These are phyloP conservation scores for Pherbina coryleti DNA, from an alignment of 2,888 invertebrate genomes.

Conservation along the genomic window DNA sequence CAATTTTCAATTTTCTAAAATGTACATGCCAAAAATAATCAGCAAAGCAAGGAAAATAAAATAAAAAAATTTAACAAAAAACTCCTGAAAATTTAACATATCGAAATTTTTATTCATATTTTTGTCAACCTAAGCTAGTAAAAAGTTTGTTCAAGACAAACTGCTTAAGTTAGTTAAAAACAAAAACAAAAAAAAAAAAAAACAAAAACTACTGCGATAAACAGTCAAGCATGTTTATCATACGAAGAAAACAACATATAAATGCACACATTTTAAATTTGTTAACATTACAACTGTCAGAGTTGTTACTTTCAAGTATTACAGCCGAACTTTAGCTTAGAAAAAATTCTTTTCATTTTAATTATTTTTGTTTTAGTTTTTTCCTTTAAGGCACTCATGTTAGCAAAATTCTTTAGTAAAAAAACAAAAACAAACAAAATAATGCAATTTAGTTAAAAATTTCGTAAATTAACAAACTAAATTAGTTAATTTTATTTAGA, in stretches of 20 bases:
- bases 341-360: neutral
- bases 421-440: constrained; percentile 36
- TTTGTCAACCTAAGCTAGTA: constrained; percentile 23
- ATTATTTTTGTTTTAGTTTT: neutral
- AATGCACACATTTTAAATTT: neutral
- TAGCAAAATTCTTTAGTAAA: constrained; percentile 45
- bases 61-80: constrained; percentile 41
- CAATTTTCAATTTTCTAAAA: neutral
- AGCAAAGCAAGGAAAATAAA: constrained; percentile 36
- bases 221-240: neutral
- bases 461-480: constrained; percentile 15
- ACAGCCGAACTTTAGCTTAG: neutral
- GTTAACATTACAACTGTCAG: neutral
- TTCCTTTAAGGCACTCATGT: constrained; percentile 2
- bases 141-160: constrained; percentile 10
- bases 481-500: constrained; percentile 33
- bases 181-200: constrained; percentile 5
- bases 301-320: neutral
- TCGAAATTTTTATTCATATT: constrained; percentile 58
- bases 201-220: constrained; percentile 32
- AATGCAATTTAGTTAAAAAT: constrained; percentile 54
- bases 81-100: constrained; percentile 67
- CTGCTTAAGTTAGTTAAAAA: constrained; percentile 32
- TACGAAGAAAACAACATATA: constrained; percentile 18
- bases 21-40: constrained; percentile 45